Percentiles rank a stretch among this genome's conserved stretches.
These are phyloP conservation scores for Prionailurus viverrinus DNA, from an alignment of 2,113 vertebrate genomes.

Conservation along the genomic window DNA sequence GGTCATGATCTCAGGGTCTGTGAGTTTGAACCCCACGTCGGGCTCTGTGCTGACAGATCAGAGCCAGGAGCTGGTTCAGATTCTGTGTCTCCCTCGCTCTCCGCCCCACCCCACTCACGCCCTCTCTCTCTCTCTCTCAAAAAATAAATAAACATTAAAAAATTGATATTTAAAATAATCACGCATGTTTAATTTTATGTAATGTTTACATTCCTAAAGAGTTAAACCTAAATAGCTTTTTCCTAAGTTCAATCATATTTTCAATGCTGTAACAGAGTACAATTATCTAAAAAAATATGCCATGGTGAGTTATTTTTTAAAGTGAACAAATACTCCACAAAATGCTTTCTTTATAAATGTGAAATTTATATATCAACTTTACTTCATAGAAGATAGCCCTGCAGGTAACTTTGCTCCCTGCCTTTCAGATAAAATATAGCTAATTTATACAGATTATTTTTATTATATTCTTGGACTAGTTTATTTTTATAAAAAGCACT, in stretches of 20 bases:
- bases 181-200: conserved; percentile 12
- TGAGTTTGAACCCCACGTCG: too few relatives aligned
- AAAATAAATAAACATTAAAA: neutral
- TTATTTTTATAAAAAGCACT: conserved; percentile 56
- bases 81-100: too few relatives aligned
- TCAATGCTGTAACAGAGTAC: neutral
- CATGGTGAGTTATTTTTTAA: conserved; percentile 5
- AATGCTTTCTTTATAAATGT: conserved; percentile 28
- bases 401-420: neutral
- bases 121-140: too few relatives aligned
- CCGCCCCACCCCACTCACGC: too few relatives aligned
- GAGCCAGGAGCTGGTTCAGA: too few relatives aligned
- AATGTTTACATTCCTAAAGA: conserved; percentile 55
- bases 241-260: conserved; percentile 7
- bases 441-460: conserved; percentile 31
- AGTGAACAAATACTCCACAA: conserved; percentile 17
- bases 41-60: too few relatives aligned
- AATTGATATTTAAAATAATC: conserved; percentile 37
- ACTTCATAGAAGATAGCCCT: neutral
- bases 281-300: neutral
- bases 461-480: conserved; percentile 22
- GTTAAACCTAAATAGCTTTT: neutral
- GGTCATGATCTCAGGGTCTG: too few relatives aligned
- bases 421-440: conserved; percentile 23
- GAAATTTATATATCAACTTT: conserved; percentile 28